Evolutionary conservation across 2,797 vertebrate genomes (phyloP).

Genomic region (Sorex maritimensis): DNA sequence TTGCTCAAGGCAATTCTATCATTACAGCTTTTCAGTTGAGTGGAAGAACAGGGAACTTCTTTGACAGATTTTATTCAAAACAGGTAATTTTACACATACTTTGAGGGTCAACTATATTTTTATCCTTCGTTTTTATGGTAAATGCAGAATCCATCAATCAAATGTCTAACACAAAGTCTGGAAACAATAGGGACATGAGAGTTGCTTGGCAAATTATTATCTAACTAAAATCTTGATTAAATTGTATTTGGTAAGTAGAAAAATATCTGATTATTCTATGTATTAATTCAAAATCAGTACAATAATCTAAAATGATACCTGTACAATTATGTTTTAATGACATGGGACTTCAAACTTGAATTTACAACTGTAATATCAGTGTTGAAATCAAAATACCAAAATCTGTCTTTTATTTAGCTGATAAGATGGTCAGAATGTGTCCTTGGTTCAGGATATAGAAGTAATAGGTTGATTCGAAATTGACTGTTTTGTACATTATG

Average conservation of each 20-base stretch:
- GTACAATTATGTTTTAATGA: neutral
- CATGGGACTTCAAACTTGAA: neutral
- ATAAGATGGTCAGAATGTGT: neutral
- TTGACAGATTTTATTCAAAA: conserved; percentile 35
- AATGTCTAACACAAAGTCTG: neutral
- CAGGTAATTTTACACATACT: conserved; percentile 20
- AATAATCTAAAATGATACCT: neutral
- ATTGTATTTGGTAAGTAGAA: neutral
- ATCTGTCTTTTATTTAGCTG: neutral
- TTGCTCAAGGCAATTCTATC: conserved; percentile 20
- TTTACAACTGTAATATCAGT: neutral
- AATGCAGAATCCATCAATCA: neutral
- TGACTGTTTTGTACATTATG: neutral
- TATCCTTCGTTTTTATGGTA: conserved; percentile 9
- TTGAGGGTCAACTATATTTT: neutral
- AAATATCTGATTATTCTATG: neutral
- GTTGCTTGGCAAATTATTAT: neutral
- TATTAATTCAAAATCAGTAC: neutral
- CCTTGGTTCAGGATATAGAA: neutral
- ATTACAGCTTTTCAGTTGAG: conserved; percentile 1
- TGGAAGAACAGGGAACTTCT: conserved; percentile 7
- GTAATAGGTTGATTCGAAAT: neutral
- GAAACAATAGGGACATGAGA: neutral
- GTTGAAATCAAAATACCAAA: neutral
- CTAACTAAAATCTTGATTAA: neutral